Percentiles rank a stretch among this genome's conserved stretches.
Evolutionary conservation across 1,140 invertebrate species (phyloP).

Genomic region (Formica exsecta): DNA sequence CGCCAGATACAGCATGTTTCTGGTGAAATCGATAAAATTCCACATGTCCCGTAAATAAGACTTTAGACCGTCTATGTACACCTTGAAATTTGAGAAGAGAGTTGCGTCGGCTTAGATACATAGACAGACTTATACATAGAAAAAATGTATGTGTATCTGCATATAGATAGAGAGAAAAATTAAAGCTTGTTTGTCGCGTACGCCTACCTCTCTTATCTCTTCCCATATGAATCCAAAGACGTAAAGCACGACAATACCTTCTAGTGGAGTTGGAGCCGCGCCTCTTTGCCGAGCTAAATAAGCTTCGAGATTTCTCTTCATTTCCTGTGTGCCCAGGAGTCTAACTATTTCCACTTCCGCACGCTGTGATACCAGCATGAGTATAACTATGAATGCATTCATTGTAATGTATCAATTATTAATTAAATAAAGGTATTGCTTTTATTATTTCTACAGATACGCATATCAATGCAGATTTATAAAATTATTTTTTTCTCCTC

Average conservation of each 20-base stretch:
- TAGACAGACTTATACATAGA: neutral
- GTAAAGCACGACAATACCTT: slow-evolving; percentile 92
- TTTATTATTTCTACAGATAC: neutral
- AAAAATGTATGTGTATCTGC: neutral
- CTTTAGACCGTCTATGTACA: slow-evolving; percentile 93
- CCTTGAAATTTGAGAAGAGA: slow-evolving; percentile 77
- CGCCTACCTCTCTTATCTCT: slow-evolving; percentile 92
- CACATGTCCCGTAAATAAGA: slow-evolving; percentile 96
- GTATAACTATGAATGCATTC: slow-evolving; percentile 88
- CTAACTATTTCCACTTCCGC: slow-evolving; percentile 92
- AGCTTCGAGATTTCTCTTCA: slow-evolving; percentile 88
- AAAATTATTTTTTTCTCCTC: neutral
- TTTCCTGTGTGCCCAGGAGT: slow-evolving; percentile 90
- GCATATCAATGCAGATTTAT: no score
- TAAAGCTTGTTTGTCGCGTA: neutral
- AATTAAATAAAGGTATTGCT: slow-evolving; percentile 6
- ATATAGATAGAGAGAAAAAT: neutral
- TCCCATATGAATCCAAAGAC: slow-evolving; percentile 96
- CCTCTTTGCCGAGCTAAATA: slow-evolving; percentile 90
- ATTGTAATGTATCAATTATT: neutral
- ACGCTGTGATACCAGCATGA: slow-evolving; percentile 95
- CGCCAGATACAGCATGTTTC: slow-evolving; percentile 94
- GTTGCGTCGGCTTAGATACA: neutral
- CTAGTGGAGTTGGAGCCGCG: slow-evolving; percentile 92
- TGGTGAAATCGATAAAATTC: slow-evolving; percentile 98